Conservation (phyloP, 2,888 invertebrate species). For the Orthosia gracilis region DNA sequence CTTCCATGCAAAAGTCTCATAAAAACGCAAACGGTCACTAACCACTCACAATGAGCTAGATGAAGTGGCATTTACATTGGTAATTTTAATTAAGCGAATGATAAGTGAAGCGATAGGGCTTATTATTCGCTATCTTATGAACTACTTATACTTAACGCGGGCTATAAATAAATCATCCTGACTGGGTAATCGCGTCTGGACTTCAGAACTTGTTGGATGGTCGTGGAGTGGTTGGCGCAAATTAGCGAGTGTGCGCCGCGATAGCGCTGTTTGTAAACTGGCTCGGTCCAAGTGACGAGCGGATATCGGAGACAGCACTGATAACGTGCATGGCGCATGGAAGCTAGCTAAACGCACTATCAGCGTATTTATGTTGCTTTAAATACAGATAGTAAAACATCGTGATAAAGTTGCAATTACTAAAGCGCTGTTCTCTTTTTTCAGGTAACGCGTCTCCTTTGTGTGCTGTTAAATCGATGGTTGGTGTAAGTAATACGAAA, state of each 20-base stretch:
- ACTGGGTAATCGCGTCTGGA: slow-evolving; percentile 84
- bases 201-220: slow-evolving; percentile 84
- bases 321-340: slow-evolving; percentile 47
- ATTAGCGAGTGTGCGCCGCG: slow-evolving; percentile 88
- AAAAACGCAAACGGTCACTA: slow-evolving; percentile 57
- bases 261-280: slow-evolving; percentile 86
- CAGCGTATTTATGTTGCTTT: slow-evolving; percentile 46
- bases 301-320: slow-evolving; percentile 48
- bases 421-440: slow-evolving; percentile 38
- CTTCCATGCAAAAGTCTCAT: slow-evolving; percentile 45
- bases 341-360: slow-evolving; percentile 48
- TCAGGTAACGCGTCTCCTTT: slow-evolving; percentile 40
- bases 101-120: slow-evolving; percentile 60
- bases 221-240: slow-evolving; percentile 84
- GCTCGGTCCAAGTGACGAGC: slow-evolving; percentile 70
- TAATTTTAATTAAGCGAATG: slow-evolving; percentile 66
- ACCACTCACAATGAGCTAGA: slow-evolving; percentile 64
- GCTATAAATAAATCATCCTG: slow-evolving; percentile 86
- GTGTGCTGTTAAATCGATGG: neutral
- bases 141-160: slow-evolving; percentile 62
- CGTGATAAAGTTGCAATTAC: slow-evolving; percentile 44
- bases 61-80: slow-evolving; percentile 66
- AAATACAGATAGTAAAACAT: slow-evolving; percentile 42
- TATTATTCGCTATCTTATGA: slow-evolving; percentile 63
- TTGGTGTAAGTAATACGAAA: slow-evolving; percentile 16